phyloP scores from a whole-genome alignment of 2,113 vertebrate genomes.

The Seriola quinqueradiata region DNA sequence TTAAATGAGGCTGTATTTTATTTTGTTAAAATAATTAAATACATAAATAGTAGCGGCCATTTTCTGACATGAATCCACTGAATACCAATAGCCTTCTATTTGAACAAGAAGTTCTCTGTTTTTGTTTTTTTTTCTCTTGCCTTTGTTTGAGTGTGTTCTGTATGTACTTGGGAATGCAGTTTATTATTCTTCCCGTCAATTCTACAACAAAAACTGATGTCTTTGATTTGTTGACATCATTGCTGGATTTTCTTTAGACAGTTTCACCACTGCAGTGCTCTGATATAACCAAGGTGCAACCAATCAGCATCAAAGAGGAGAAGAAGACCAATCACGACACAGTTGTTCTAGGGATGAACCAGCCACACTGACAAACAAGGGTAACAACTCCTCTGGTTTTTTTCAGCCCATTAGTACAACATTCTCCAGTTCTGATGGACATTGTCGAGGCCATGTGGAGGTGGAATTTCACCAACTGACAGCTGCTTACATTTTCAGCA shows the following conservation, averaged over 20 bases:
- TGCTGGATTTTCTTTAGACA: neutral
- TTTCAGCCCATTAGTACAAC: conserved; percentile 48
- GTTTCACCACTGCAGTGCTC: conserved; percentile 4
- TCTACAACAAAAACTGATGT: neutral
- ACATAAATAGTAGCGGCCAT: neutral
- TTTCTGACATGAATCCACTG: neutral
- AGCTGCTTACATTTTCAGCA: conserved; percentile 61
- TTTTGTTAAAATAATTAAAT: neutral
- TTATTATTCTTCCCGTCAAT: conserved; percentile 11
- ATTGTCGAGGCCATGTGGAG: conserved; percentile 51
- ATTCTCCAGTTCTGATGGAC: conserved; percentile 49
- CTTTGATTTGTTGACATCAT: conserved; percentile 32
- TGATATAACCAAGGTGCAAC: conserved; percentile 18
- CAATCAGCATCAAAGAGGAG: conserved; percentile 21
- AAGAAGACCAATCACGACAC: conserved; percentile 10
- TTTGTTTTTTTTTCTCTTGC: neutral
- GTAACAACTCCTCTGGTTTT: conserved; percentile 27
- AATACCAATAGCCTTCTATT: neutral
- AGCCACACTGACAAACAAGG: conserved; percentile 6
- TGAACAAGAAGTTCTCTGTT: neutral
- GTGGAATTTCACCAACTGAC: conserved; percentile 63
- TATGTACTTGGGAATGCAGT: neutral
- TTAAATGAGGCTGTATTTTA: neutral
- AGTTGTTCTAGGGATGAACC: conserved; percentile 10
- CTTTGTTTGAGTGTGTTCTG: neutral